Conservation (phyloP, 1,140 invertebrate species). For the Halictus rubicundus region DNA sequence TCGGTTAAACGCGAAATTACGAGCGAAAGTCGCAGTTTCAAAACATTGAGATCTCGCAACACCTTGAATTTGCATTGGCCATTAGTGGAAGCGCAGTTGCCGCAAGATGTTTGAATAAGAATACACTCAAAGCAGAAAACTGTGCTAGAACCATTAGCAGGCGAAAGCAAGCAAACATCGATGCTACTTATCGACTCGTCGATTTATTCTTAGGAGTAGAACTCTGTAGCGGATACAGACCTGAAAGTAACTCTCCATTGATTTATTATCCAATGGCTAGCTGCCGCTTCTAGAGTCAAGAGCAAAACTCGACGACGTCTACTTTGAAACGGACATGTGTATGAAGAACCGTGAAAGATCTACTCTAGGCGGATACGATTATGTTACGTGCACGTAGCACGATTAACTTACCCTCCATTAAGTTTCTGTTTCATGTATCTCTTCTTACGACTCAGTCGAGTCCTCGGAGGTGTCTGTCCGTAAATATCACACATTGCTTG, state of each 20-base stretch:
- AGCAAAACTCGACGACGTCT: neutral
- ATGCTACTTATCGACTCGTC: neutral
- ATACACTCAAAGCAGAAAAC: neutral
- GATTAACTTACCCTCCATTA: constrained; percentile 49
- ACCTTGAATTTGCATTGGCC: neutral
- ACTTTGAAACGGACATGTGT: neutral
- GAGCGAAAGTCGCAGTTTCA: neutral
- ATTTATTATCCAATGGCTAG: neutral
- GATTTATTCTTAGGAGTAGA: neutral
- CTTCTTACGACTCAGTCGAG: constrained; percentile 67
- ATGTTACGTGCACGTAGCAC: neutral
- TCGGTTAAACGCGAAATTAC: neutral
- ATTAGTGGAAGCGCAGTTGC: neutral
- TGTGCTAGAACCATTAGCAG: neutral
- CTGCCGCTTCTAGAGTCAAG: neutral
- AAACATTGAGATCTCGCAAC: neutral
- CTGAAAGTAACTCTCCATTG: neutral
- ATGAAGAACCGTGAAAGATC: neutral
- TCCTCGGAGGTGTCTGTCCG: constrained; percentile 70
- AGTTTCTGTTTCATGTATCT: constrained; percentile 65
- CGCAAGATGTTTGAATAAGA: neutral
- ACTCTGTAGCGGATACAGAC: neutral
- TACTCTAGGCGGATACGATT: neutral
- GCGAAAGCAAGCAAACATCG: neutral
- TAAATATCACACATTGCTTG: constrained; percentile 72